A percentile compares a stretch with the other conserved stretches of the same genome.
These are phyloP conservation scores for Peucedramus taeniatus DNA, from an alignment of 2,113 vertebrate species.

Conservation along the genomic window DNA sequence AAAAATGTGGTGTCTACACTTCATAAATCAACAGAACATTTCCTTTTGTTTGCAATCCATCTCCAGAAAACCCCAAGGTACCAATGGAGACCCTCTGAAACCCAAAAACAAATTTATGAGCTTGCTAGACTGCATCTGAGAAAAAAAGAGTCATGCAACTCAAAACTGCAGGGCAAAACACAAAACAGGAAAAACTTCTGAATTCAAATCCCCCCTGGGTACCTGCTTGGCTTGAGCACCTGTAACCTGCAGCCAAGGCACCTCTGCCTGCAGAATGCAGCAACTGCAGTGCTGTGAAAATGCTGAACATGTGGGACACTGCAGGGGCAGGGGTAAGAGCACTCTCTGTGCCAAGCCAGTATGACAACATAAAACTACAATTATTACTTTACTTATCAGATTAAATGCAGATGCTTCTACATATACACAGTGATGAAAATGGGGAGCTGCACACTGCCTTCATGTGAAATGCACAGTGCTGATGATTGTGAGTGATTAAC, in stretches of 20 bases:
- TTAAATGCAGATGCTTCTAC: background rate
- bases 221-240: background rate
- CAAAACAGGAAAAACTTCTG: background rate
- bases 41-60: background rate
- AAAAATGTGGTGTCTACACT: background rate
- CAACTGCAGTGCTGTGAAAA: background rate
- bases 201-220: background rate
- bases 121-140: background rate
- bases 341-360: background rate
- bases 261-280: background rate
- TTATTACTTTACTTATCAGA: background rate
- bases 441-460: background rate
- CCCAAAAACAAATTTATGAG: background rate
- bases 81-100: background rate
- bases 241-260: background rate
- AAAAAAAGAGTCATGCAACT: background rate
- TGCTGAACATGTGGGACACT: background rate
- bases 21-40: background rate
- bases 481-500: background rate
- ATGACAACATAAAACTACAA: accelerated
- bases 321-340: background rate
- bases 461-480: background rate
- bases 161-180: background rate
- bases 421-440: background rate
- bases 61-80: background rate